Conservation (phyloP, 2,888 invertebrate genomes). For the Arrhopalites spinosus region DNA sequence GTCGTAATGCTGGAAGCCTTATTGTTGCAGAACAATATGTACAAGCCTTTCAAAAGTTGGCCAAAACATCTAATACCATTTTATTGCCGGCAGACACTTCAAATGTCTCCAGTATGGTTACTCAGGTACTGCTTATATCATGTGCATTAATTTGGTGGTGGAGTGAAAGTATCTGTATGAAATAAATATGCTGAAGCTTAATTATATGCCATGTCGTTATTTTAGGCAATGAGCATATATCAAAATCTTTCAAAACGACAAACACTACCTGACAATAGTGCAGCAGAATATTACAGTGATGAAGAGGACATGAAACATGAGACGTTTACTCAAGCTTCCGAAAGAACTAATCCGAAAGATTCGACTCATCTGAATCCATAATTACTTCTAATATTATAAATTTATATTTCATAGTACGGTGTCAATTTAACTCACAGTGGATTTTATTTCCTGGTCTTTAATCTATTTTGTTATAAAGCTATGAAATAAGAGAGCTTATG, state of each 20-base stretch:
- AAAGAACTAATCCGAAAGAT: not conserved
- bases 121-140: slow-evolving; percentile 69
- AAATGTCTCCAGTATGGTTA: slow-evolving; percentile 76
- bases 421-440: no score
- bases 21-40: slow-evolving; percentile 96
- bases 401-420: no score
- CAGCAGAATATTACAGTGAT: slow-evolving; percentile 60
- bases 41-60: slow-evolving; percentile 87
- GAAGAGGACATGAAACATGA: slow-evolving; percentile 59
- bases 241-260: slow-evolving; percentile 58
- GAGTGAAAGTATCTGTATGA: no score
- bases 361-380: not conserved
- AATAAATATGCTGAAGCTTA: not conserved
- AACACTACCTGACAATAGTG: slow-evolving; percentile 4
- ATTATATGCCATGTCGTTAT: no score
- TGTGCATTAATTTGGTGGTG: no score
- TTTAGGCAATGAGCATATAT: slow-evolving; percentile 61
- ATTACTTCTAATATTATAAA: no score
- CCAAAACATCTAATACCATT: slow-evolving; percentile 90
- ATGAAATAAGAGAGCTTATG: no score
- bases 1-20: slow-evolving; percentile 87
- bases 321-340: slow-evolving; percentile 44
- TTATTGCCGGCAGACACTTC: slow-evolving; percentile 90
- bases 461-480: no score
- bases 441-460: no score